Evolutionary conservation across 2,888 invertebrate genomes (phyloP).

Genomic region (Nemapogon koenigi): DNA sequence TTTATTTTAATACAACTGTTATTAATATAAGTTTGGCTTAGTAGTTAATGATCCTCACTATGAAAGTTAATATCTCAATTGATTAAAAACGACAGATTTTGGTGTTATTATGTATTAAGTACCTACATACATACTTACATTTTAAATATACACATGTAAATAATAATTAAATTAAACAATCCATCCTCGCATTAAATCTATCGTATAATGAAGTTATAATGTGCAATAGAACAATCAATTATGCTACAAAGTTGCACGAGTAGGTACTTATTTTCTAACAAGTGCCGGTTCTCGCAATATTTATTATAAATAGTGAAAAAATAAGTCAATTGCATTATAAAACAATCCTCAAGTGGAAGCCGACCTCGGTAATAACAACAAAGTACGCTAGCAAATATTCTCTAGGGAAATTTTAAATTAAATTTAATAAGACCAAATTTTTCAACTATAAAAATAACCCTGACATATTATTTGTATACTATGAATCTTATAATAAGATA

Average conservation of each 20-base stretch:
- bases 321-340: conserved; percentile 6
- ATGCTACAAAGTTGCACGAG: conserved; percentile 20
- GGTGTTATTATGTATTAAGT: too few species aligned
- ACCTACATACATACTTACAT: too few species aligned
- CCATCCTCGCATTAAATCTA: conserved; percentile 23
- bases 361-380: conserved; percentile 7
- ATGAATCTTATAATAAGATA: too few species aligned
- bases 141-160: background rate
- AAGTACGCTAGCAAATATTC: conserved; percentile 6
- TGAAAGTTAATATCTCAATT: too few species aligned
- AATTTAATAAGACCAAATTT: too few species aligned
- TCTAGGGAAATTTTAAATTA: too few species aligned
- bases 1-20: too few species aligned
- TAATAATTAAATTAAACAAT: conserved; percentile 20
- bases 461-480: too few species aligned
- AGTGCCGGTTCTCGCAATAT: conserved; percentile 21
- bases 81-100: too few species aligned
- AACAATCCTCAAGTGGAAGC: conserved; percentile 7
- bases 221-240: conserved; percentile 13
- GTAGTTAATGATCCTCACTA: too few species aligned
- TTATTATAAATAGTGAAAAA: conserved; percentile 12
- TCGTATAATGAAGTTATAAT: conserved; percentile 8
- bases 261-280: conserved; percentile 19
- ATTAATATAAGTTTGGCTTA: too few species aligned
- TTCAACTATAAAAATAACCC: too few species aligned